Evolutionary conservation across 2,888 invertebrate genomes (phyloP).

Genomic region (Eristalinus sepulchralis): DNA sequence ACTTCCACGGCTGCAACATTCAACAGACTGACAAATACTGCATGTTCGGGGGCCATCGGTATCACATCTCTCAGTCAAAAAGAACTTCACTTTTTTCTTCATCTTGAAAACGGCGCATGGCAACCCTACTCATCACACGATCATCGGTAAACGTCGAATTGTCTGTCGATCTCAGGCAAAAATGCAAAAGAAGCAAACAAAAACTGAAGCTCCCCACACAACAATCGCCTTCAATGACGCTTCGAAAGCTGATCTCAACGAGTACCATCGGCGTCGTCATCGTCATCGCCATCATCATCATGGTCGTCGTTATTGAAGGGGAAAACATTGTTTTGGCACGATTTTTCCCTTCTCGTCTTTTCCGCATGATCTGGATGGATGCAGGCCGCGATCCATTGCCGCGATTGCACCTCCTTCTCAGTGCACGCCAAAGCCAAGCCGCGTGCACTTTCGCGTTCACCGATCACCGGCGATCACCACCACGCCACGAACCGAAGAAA

Average conservation of each 20-base stretch:
- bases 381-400: conserved; percentile 19
- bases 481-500: background rate
- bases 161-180: conserved; percentile 58
- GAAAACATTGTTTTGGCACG: conserved; percentile 66
- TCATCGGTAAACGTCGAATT: conserved; percentile 35
- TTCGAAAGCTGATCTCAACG: background rate
- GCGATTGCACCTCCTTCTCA: background rate
- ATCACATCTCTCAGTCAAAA: no score
- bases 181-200: background rate
- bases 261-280: background rate
- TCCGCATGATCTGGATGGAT: conserved; percentile 68
- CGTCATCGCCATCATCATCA: background rate
- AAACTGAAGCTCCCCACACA: background rate
- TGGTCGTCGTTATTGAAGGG: conserved; percentile 55
- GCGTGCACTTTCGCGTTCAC: conserved; percentile 57
- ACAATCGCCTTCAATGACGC: background rate
- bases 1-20: no score
- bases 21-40: no score
- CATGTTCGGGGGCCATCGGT: no score
- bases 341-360: conserved; percentile 47
- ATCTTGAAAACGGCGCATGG: no score
- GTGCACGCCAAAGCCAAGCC: conserved; percentile 52
- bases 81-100: no score
- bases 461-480: conserved; percentile 3
- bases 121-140: conserved; percentile 20